Evolutionary conservation across 2,113 vertebrate species (phyloP).

Genomic region (Hipposideros armiger): DNA sequence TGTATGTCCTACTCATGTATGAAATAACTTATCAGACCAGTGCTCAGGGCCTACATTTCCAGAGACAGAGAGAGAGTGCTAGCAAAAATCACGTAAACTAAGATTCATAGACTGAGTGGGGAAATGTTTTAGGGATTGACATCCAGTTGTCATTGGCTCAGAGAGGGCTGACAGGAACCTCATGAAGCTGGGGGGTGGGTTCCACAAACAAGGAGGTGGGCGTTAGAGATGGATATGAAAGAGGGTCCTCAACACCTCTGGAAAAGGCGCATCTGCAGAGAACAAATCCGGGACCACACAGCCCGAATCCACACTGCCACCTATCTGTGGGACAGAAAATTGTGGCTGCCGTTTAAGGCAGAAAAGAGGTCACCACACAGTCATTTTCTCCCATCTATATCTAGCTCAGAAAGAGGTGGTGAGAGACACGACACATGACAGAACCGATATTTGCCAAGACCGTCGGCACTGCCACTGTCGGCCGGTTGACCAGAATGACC

Average conservation of each 20-base stretch:
- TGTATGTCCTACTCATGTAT: not conserved
- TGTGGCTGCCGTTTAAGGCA: not conserved
- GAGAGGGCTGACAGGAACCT: not conserved
- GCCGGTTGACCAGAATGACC: slow-evolving; percentile 43
- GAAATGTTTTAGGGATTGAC: not conserved
- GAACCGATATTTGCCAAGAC: slow-evolving; percentile 24
- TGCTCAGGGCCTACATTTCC: not conserved
- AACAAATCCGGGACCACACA: not conserved
- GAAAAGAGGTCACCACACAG: too few relatives aligned
- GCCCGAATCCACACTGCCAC: not conserved
- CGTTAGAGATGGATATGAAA: fast-evolving
- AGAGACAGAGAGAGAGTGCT: not conserved
- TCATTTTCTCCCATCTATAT: not conserved
- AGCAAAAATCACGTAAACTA: not conserved
- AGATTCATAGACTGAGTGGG: not conserved
- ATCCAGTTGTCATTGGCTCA: not conserved
- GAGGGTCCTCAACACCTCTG: not conserved
- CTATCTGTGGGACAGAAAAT: not conserved
- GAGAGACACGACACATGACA: not conserved
- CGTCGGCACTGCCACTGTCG: not conserved
- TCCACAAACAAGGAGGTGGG: not conserved
- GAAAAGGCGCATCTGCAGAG: not conserved
- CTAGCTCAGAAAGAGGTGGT: not conserved
- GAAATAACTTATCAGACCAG: not conserved
- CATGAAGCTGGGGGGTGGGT: not conserved